Evolutionary conservation across 2,113 vertebrate genomes (phyloP), one percentile per base, ranked within the genome.

Genomic region (Scomber scombrus): DNA sequence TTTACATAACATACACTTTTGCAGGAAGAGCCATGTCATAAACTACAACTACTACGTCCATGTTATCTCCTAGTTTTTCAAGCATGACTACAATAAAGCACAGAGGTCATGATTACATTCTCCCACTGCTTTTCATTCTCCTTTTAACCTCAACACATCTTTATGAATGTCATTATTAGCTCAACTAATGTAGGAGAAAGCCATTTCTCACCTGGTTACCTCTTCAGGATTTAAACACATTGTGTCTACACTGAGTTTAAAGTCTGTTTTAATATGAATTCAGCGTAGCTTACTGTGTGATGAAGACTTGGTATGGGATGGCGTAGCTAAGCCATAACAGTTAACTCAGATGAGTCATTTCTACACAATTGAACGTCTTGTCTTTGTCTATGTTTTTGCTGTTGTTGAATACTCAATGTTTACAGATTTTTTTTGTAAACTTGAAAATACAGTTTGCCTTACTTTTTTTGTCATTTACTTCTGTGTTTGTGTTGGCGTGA

Each of bases 371-470:
- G 15, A 65, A 54, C 26, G 11, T 82, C 51, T 65, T 71, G 51
- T 71, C 31, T 62, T 34, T 31, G 47, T 40, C 34, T 51, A 43
- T 71, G 85, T 85, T 89, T 85, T 92, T 91, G 87, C 87, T 93
- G 89, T 90, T 91, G 91, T 92, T 92, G 88, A 85, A 66, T 52
- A 4, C 43, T 60, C 49, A 76, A 75, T 80, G 81, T 92, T 84
- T 89, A 83, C 85, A 63, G 43, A 67, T 80, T 19, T 40, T 80
- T 73, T 78, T 82, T 82, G 69, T 79, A 71, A 81, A 80, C 62
- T 63, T 64, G 7, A 81, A 81, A 40, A 11, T 19, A 60, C 18
- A 62, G n/a, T 23, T 80, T 81, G 88, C 90, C 88, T 93, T 91
- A 86, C 9, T 15, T 62, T 71, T 71, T 65, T 69, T 68, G 54